phyloP scores from a whole-genome alignment of 1,140 invertebrate species.

The Phocides pigmalion region DNA sequence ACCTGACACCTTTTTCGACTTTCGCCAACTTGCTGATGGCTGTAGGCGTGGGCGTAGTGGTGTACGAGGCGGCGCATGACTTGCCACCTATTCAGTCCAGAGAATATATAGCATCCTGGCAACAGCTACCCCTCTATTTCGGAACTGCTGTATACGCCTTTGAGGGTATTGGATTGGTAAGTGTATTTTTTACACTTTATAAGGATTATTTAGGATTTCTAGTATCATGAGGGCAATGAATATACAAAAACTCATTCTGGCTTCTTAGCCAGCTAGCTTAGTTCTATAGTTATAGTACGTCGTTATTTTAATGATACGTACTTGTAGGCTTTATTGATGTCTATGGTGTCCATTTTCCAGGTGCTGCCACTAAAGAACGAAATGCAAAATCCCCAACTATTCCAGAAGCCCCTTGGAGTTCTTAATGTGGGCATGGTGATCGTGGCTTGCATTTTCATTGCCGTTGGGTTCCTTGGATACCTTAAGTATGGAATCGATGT shows the following conservation, averaged over 20 bases:
- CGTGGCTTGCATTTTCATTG: conserved; percentile 90
- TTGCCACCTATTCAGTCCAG: conserved; percentile 85
- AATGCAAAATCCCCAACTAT: conserved; percentile 92
- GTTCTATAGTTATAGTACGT: no score
- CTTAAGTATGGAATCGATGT: conserved; percentile 90
- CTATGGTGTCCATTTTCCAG: conserved; percentile 72
- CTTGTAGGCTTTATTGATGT: not conserved
- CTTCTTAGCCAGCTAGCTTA: no score
- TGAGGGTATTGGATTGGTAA: conserved; percentile 91
- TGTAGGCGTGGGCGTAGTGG: conserved; percentile 86
- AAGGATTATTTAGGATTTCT: no score
- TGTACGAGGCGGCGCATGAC: conserved; percentile 89
- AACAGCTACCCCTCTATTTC: conserved; percentile 88
- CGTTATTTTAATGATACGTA: no score
- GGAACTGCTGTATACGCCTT: conserved; percentile 92
- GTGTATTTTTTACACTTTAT: conserved; percentile 36
- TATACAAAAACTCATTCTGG: no score
- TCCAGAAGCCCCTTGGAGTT: conserved; percentile 90
- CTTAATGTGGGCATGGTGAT: conserved; percentile 93
- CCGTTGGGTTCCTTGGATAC: conserved; percentile 93
- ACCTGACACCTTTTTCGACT: conserved; percentile 88
- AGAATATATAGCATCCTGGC: conserved; percentile 84
- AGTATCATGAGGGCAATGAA: no score
- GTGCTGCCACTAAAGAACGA: conserved; percentile 95
- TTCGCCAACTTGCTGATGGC: conserved; percentile 89